Evolutionary conservation across 2,888 invertebrate genomes (phyloP), one percentile per base, ranked within the genome.

Genomic region (Oxycera nigricornis): DNA sequence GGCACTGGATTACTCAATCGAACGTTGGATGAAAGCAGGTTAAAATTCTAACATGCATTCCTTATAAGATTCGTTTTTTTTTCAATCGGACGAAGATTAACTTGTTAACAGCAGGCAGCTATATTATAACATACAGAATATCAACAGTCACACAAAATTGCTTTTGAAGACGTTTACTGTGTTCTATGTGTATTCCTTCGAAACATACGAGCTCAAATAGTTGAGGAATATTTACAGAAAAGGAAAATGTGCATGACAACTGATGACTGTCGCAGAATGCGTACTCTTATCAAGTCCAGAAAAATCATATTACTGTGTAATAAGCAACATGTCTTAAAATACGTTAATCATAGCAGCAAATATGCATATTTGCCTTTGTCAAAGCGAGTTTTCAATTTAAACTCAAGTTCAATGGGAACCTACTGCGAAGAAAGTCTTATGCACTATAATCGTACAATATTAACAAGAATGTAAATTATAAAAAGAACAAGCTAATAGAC

Each of bases 1-100:
- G 77, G 96, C 96, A 76, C 86, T 96, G 82, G 96, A 96, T 85
- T 96, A 95, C 84, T 96, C 96, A 75, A 96, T 97, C 86, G 96
- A 96, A 85, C 90, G 95, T 80, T 97, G 96, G 93, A 91, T 94
- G 87, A 93, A 93, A 86, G 91, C 93, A 80, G 83, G 84, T 80
- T 85, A 85, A 85, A 22, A 9, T n/a, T n/a, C n/a, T n/a, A n/a
- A n/a, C n/a, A n/a, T n/a, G n/a, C n/a, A n/a, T n/a, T n/a, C n/a
- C n/a, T n/a, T n/a, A n/a, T n/a, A n/a, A n/a, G n/a, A n/a, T n/a
- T n/a, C n/a, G n/a, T n/a, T n/a, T n/a, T n/a, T n/a, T n/a, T n/a
- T n/a, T n/a, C n/a, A n/a, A n/a, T n/a, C n/a, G n/a, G n/a, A n/a
- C n/a, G n/a, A n/a, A n/a, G n/a, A n/a, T n/a, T n/a, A n/a, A n/a